Conservation (phyloP, 2,888 invertebrate genomes). For the Hybos culiciformis region DNA sequence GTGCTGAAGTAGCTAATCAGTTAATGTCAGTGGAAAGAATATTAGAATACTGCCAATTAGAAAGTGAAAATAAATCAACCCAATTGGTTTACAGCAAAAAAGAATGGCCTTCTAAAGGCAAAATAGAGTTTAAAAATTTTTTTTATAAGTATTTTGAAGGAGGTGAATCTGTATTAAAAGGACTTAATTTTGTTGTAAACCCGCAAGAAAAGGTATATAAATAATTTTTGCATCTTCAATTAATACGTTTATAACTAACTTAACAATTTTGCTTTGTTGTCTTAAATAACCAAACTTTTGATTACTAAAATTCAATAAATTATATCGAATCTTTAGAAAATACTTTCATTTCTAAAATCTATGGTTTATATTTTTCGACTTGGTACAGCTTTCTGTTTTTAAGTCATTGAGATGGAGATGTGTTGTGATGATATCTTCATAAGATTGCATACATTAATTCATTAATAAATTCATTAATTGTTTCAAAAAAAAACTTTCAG, state of each 20-base stretch:
- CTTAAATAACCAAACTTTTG: neutral
- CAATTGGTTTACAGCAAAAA: slow-evolving; percentile 12
- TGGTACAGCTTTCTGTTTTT: neutral
- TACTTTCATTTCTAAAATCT: neutral
- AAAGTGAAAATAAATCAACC: slow-evolving; percentile 35
- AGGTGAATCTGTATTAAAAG: slow-evolving; percentile 66
- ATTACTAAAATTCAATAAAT: neutral
- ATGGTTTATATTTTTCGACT: neutral
- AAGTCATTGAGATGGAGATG: too few relatives aligned
- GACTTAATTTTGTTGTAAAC: slow-evolving; percentile 43
- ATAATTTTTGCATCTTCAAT: neutral
- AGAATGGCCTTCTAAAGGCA: slow-evolving; percentile 40
- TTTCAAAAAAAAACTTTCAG: too few relatives aligned
- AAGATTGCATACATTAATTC: too few relatives aligned
- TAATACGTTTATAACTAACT: neutral
- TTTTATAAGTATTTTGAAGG: slow-evolving; percentile 60
- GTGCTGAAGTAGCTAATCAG: slow-evolving; percentile 54
- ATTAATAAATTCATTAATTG: too few relatives aligned
- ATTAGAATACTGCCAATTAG: slow-evolving; percentile 43
- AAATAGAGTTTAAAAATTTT: slow-evolving; percentile 38
- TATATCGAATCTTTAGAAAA: neutral
- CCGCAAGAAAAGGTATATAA: slow-evolving; percentile 41
- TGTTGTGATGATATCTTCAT: too few relatives aligned
- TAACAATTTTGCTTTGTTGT: neutral
- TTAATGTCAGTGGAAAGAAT: slow-evolving; percentile 60